Conservation (phyloP, 2,888 invertebrate species). For the Plebejus melissa region DNA sequence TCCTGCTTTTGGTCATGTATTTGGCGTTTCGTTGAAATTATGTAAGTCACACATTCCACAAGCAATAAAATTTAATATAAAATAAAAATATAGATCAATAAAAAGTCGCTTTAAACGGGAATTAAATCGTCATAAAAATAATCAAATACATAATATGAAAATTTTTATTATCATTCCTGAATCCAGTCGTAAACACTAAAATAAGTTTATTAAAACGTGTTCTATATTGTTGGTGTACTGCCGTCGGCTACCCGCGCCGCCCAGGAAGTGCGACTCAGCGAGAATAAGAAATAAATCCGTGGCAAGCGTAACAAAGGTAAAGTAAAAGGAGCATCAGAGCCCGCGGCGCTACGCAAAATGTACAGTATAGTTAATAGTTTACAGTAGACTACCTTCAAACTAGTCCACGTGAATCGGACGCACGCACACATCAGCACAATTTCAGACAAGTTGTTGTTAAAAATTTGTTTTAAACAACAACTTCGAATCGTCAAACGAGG, state of each 20-base stretch:
- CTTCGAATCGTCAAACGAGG: too few relatives aligned
- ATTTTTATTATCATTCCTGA: not conserved
- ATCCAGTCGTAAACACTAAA: conserved; percentile 22
- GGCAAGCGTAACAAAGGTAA: conserved; percentile 76
- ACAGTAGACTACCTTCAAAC: not conserved
- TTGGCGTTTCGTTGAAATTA: not conserved
- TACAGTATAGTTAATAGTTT: not conserved
- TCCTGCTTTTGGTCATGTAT: not conserved
- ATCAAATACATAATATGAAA: not conserved
- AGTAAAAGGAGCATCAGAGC: conserved; percentile 69
- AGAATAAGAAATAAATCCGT: conserved; percentile 75
- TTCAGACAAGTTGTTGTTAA: too few relatives aligned
- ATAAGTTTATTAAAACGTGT: conserved; percentile 23
- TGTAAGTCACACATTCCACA: not conserved
- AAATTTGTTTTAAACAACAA: too few relatives aligned
- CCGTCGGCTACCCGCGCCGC: conserved; percentile 65
- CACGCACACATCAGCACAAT: too few relatives aligned
- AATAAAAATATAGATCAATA: not conserved
- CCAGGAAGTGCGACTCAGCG: conserved; percentile 76
- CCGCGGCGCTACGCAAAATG: conserved; percentile 53
- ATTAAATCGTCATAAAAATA: not conserved
- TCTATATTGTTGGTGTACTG: conserved; percentile 35
- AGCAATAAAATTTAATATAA: not conserved
- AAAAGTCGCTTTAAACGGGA: not conserved
- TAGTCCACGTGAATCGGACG: not conserved